Evolutionary conservation across 2,113 vertebrate species (phyloP), one percentile per base, ranked within the genome.

Genomic region (Elanoides forficatus): DNA sequence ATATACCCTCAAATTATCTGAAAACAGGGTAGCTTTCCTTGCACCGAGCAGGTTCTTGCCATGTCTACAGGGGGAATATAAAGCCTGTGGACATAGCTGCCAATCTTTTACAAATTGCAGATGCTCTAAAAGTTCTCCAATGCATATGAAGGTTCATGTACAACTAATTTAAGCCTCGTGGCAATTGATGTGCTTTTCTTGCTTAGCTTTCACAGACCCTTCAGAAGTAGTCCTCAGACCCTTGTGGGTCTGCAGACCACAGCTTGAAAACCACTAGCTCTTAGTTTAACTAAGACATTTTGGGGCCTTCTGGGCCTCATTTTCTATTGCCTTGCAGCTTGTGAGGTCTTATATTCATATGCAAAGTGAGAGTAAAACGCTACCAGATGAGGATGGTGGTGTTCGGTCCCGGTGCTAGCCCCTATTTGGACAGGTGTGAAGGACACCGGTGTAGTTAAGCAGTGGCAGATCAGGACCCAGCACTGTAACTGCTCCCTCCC

Each of bases 321-420:
- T 95, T 95, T 93, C 78, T 85, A 17, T 62, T 85, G 66, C 78
- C n/a, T 89, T 70, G 14, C 91, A 91, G 81, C 93, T 94, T 96
- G 81, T 95, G 89, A 91, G 93, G 94, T 96, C 91, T 85, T 80
- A 45, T 59, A 56, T 55, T 80, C 53, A 45, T 78, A 74, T 43
- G 45, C 29, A 56, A 72, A 94, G 27, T 60, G 88, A 75, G 80
- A 86, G 45, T 76, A 90, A 95, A 96, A 82, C 1, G 20, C 84
- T 94, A 73, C 95, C 91, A 95, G 87, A 85, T 94, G 89, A 68
- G 67, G 23, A 75, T 48, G 70, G 63, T 59, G 32, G 52, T 45
- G 52, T 65, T 95, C 58, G 58, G 74, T 21, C 52, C 66, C 32
- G 34, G 17, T 58, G 42, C 18, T 73, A 45, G n/a, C 53, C 45